A percentile compares a stretch with the other conserved stretches of the same genome.
Evolutionary conservation across 2,113 vertebrate species (phyloP).

Genomic region (Tamias sibiricus): DNA sequence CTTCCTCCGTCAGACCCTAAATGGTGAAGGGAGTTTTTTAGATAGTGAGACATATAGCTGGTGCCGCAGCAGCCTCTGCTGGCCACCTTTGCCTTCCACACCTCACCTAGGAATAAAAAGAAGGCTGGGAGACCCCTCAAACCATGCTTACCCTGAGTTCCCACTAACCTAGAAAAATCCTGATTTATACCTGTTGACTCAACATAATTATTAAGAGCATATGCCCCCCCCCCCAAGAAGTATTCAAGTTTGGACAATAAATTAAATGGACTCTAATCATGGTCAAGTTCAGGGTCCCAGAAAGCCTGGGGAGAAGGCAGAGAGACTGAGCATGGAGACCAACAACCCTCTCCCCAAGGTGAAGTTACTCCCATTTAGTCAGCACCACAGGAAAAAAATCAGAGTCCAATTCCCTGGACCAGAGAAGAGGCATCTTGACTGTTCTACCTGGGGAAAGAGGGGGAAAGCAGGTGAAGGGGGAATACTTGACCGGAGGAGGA

Average conservation of each 20-base stretch:
- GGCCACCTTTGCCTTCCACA: background rate
- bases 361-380: background rate
- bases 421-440: background rate
- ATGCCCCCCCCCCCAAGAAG: background rate
- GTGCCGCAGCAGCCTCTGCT: slow-evolving; percentile 70
- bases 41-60: background rate
- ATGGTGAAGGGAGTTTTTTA: background rate
- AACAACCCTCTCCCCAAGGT: background rate
- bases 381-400: background rate
- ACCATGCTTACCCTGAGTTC: background rate
- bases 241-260: background rate
- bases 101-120: background rate
- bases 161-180: background rate
- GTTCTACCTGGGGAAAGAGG: background rate
- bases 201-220: background rate
- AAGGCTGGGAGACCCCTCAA: background rate
- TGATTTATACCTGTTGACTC: background rate
- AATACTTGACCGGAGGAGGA: background rate
- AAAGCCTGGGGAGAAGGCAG: background rate
- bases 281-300: background rate
- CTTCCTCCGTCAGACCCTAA: background rate
- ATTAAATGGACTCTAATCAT: slow-evolving; percentile 1
- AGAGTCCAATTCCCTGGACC: background rate
- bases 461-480: background rate
- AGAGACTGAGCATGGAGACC: background rate